Percentiles rank a stretch among this genome's conserved stretches.
Evolutionary conservation across 2,888 invertebrate species (phyloP).

Genomic region (Cryptophagus acutangulus): DNA sequence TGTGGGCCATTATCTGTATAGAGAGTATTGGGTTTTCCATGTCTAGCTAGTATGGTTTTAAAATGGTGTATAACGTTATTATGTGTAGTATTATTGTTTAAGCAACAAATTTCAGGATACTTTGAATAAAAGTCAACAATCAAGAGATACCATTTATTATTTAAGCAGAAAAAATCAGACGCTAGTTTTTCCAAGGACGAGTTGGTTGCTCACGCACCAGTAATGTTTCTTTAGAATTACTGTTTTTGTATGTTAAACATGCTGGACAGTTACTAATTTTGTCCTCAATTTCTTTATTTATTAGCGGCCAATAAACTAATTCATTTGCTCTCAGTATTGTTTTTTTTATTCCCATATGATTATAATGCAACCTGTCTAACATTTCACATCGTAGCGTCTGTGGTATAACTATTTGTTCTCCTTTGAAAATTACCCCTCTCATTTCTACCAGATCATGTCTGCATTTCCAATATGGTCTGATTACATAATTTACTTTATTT

Average conservation of each 20-base stretch:
- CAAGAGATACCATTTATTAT: slow-evolving; percentile 23
- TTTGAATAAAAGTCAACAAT: slow-evolving; percentile 29
- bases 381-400: slow-evolving; percentile 20
- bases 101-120: slow-evolving; percentile 24
- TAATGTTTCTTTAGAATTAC: slow-evolving; percentile 24
- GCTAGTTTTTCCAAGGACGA: slow-evolving; percentile 27
- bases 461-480: slow-evolving; percentile 17
- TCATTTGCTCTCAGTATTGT: slow-evolving; percentile 21
- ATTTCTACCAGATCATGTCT: slow-evolving; percentile 13
- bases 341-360: slow-evolving; percentile 29
- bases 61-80: slow-evolving; percentile 19
- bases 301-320: slow-evolving; percentile 28
- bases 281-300: slow-evolving; percentile 24
- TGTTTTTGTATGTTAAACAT: slow-evolving; percentile 23
- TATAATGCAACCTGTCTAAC: slow-evolving; percentile 25
- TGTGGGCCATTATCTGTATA: slow-evolving; percentile 27
- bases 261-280: slow-evolving; percentile 23
- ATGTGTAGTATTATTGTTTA: slow-evolving; percentile 21
- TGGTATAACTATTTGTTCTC: slow-evolving; percentile 25
- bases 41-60: slow-evolving; percentile 26
- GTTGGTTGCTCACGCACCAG: slow-evolving; percentile 19
- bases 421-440: slow-evolving; percentile 23
- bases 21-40: slow-evolving; percentile 22
- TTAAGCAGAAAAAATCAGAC: slow-evolving; percentile 26
- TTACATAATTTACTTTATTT: slow-evolving; percentile 4